Percentiles rank a stretch among this genome's conserved stretches.
phyloP scores from a whole-genome alignment of 2,797 vertebrate species.

The Psittacula echo region DNA sequence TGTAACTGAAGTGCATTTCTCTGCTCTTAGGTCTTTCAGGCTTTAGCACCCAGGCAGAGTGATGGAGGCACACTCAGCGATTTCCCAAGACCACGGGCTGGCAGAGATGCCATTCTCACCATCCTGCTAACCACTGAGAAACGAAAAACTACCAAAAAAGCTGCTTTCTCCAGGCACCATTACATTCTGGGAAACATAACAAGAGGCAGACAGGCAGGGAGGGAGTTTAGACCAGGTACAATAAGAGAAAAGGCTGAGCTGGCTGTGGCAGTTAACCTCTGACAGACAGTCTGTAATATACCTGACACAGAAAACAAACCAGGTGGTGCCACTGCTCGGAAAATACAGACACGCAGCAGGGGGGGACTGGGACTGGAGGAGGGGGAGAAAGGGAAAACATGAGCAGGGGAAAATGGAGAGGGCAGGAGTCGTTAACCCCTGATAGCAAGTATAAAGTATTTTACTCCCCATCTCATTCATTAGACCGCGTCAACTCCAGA shows the following conservation, averaged over 20 bases:
- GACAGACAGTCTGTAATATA: conserved; percentile 45
- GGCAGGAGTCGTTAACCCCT: conserved; percentile 66
- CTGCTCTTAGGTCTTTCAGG: background rate
- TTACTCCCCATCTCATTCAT: conserved; percentile 57
- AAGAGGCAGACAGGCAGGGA: background rate
- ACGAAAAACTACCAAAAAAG: background rate
- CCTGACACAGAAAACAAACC: conserved; percentile 66
- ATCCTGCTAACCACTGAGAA: background rate
- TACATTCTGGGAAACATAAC: background rate
- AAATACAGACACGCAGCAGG: conserved; percentile 4
- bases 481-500: conserved; percentile 51
- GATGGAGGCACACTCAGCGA: fast-evolving
- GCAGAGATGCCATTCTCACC: background rate
- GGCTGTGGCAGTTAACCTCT: conserved; percentile 51
- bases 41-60: background rate
- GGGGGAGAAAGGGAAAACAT: conserved; percentile 49
- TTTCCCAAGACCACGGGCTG: background rate
- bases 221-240: background rate
- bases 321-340: conserved; percentile 41
- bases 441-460: conserved; percentile 51
- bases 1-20: background rate
- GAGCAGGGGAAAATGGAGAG: conserved; percentile 47
- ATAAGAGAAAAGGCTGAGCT: background rate
- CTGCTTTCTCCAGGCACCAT: background rate
- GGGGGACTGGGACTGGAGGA: background rate